Conservation (phyloP, 2,888 invertebrate species). For the Plusia festucae region DNA sequence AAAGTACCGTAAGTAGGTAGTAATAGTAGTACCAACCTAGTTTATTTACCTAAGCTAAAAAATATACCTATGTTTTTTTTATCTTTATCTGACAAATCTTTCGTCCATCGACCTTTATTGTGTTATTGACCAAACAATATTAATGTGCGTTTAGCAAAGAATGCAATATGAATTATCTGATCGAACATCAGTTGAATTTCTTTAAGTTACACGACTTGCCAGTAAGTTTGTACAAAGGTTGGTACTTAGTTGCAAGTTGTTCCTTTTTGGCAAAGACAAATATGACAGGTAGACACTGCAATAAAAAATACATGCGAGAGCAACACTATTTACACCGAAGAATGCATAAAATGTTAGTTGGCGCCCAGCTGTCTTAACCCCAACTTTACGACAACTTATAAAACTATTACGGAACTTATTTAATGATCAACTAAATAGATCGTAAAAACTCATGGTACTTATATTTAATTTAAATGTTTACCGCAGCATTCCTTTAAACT, state of each 20-base stretch:
- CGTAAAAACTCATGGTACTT: slow-evolving; percentile 4
- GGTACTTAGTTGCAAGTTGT: no score
- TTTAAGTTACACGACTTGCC: neutral
- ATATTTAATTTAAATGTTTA: neutral
- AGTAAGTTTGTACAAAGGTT: no score
- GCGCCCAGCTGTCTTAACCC: neutral
- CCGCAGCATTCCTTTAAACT: slow-evolving; percentile 4
- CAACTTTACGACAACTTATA: slow-evolving; percentile 4
- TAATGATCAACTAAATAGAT: slow-evolving; percentile 3
- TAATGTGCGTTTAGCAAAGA: slow-evolving; percentile 6
- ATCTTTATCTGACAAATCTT: slow-evolving; percentile 22
- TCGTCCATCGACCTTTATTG: slow-evolving; percentile 15
- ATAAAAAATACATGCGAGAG: neutral
- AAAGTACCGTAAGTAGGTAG: no score
- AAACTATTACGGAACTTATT: slow-evolving; percentile 1
- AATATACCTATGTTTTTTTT: no score
- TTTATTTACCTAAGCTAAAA: no score
- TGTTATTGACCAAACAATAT: slow-evolving; percentile 7
- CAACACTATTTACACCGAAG: neutral
- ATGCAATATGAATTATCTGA: slow-evolving; percentile 2
- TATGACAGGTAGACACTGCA: neutral
- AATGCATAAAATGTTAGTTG: neutral
- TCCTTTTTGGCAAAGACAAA: no score
- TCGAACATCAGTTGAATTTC: neutral
- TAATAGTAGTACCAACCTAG: no score